Evolutionary conservation across 2,888 invertebrate species (phyloP).

Genomic region (Tenthredo scrophulariae): DNA sequence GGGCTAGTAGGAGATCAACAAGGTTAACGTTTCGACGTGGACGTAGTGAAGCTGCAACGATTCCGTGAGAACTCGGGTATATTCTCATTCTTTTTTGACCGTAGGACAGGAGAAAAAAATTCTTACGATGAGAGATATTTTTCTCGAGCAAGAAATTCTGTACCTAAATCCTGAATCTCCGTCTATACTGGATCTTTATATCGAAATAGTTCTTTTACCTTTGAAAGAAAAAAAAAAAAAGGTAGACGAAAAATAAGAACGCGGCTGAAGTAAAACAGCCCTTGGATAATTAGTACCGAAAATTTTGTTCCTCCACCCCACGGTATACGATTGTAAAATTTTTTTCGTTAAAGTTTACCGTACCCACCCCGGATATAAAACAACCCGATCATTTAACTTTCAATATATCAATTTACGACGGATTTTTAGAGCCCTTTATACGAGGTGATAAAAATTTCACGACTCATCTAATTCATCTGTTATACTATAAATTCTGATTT

Average conservation of each 20-base stretch:
- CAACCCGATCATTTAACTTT: slow-evolving; percentile 32
- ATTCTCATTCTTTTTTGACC: background rate
- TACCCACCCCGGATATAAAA: background rate
- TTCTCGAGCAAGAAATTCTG: background rate
- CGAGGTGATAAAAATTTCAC: slow-evolving; percentile 42
- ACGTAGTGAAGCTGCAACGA: slow-evolving; percentile 16
- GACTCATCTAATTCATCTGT: slow-evolving; percentile 19
- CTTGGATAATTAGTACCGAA: background rate
- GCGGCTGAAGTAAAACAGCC: background rate
- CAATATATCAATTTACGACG: slow-evolving; percentile 31
- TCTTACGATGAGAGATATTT: background rate
- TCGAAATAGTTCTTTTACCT: background rate
- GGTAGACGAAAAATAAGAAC: background rate
- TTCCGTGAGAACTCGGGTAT: slow-evolving; percentile 40
- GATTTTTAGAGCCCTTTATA: slow-evolving; percentile 30
- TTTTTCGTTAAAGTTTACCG: background rate
- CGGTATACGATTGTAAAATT: background rate
- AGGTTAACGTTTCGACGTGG: slow-evolving; percentile 47
- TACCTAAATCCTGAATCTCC: background rate
- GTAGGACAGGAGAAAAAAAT: background rate
- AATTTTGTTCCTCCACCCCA: background rate
- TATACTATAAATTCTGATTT: slow-evolving; percentile 36
- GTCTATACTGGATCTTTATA: background rate
- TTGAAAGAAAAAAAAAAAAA: background rate
- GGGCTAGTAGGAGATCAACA: slow-evolving; percentile 38